Evolutionary conservation across 1,140 invertebrate genomes (phyloP).

Genomic region (Globodera ellingtonae): DNA sequence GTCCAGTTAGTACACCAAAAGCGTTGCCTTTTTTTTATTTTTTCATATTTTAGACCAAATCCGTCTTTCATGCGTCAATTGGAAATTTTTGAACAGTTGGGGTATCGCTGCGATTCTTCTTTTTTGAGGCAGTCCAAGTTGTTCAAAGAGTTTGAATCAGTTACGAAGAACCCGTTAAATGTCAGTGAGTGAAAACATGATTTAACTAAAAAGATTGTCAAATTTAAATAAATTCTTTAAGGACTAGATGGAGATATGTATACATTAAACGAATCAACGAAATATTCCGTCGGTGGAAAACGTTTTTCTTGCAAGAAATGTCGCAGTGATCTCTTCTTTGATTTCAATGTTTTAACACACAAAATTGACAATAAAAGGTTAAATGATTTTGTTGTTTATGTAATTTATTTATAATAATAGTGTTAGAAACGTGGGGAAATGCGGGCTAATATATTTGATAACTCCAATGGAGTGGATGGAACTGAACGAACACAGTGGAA

Average conservation of each 20-base stretch:
- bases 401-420: not conserved
- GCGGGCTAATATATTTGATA: conserved; percentile 51
- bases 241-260: not conserved
- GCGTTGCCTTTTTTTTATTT: not conserved
- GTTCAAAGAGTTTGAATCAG: conserved; percentile 15
- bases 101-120: conserved; percentile 41
- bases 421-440: not conserved
- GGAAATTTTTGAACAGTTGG: conserved; percentile 48
- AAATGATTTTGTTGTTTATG: not conserved
- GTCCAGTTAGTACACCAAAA: conserved; percentile 13
- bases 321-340: not conserved
- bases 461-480: conserved; percentile 60
- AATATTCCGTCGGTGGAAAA: not conserved
- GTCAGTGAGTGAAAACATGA: not conserved
- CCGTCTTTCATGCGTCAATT: conserved; percentile 46
- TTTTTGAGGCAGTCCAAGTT: conserved; percentile 35
- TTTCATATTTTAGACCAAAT: conserved; percentile 40
- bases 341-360: conserved; percentile 14
- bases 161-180: not conserved
- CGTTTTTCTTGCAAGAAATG: conserved; percentile 26
- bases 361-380: not conserved
- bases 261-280: not conserved
- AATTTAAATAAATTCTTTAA: not conserved
- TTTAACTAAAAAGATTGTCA: not conserved
- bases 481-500: conserved; percentile 45